Base-by-base conservation (phyloP, 53 echinoderm and acorn worm genomes). In the Stichopus horrens region DNA sequence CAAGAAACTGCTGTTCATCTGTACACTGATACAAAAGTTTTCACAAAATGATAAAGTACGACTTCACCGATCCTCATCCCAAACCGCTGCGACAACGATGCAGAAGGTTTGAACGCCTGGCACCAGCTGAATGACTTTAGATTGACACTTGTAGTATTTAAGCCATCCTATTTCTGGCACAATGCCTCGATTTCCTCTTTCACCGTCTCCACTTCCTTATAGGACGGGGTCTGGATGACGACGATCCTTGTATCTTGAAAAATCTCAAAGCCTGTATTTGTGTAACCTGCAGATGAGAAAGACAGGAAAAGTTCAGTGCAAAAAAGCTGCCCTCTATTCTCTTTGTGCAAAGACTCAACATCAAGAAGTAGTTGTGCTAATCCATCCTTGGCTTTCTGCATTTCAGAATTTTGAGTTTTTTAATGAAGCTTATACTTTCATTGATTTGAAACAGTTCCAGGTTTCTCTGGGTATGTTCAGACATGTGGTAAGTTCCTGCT, bases 271-370 rank as follows among this genome's bases (percentile, higher is more conserved):
- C 37, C 37, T 37, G 37, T 37, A 37, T 37, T 37, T 37, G 37
- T 23, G 23, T 76, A 8, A 71, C 57, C 81, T 81, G 81, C 22
- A 22, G 85, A 68, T 63, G 85, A 85, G 68, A 85, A 63, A 5
- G 85, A 66, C 85, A 85, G 85, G 85, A 85, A 51, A 65, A 85
- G 37, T 22, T 67, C 66, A 65, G 85, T 23, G 16, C 85, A 85
- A 67, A 67, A 85, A 85, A 85, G 68, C 37, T 37, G 52, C 60
- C 7, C 85, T 54, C 8, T 85, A 67, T 65, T 67, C 63, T 52
- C 85, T 63, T 85, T 79, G 18, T 5, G 19, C 8, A 79, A 79
- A 9, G 19, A 53, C 37, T 37, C 37, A 37, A 37, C 37, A 37
- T 37, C 37, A 37, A 37, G 37, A 37, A 37, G 37, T 37, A 37